Evolutionary conservation across 2,888 invertebrate species (phyloP), one percentile per base, ranked within the genome.

Genomic region (Drosophila maculinotata): DNA sequence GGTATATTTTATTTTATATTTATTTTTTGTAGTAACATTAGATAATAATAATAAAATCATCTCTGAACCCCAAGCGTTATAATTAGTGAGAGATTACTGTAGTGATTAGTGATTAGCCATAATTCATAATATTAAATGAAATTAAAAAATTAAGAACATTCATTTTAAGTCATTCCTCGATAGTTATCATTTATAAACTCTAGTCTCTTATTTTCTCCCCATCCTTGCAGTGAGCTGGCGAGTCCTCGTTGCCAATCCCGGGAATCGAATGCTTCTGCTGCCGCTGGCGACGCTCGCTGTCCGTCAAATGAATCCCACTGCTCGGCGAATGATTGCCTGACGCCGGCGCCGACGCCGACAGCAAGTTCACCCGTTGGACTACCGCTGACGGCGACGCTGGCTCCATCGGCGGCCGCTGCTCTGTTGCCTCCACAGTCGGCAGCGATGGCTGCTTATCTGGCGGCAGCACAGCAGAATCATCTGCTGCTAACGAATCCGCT

Each of bases 171-270:
- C n/a, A n/a, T n/a, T n/a, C n/a, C n/a, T n/a, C n/a, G n/a, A n/a
- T n/a, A n/a, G n/a, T n/a, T n/a, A n/a, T n/a, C 4, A 4, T 3
- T 33, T 14, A 14, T 33, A 6, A 33, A 14, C 33, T 8, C 1
- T 33, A n/a, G n/a, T 33, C 4, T 14, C 3, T 33, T n/a, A n/a
- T 14, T 33, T 12, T 12, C 7, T 31, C 31, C 12, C n/a, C 30
- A 30, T 30, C 30, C 1, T 68, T 94, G 14, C 94, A 96, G 96
- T 92, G 96, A 96, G 92, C 92, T 93, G 88, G 89, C 91, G 58
- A 96, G 95, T 92, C 96, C 96, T 75, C 94, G 96, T 89, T 96
- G 96, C 92, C 94, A 96, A 79, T 96, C 96, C 57, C 94, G 96
- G 87, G 96, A 96, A 90, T 96, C 96, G 60, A 95, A 94, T 71